Evolutionary conservation across 2,797 vertebrate genomes (phyloP), one percentile per base, ranked within the genome.

Genomic region (Falco naumanni): DNA sequence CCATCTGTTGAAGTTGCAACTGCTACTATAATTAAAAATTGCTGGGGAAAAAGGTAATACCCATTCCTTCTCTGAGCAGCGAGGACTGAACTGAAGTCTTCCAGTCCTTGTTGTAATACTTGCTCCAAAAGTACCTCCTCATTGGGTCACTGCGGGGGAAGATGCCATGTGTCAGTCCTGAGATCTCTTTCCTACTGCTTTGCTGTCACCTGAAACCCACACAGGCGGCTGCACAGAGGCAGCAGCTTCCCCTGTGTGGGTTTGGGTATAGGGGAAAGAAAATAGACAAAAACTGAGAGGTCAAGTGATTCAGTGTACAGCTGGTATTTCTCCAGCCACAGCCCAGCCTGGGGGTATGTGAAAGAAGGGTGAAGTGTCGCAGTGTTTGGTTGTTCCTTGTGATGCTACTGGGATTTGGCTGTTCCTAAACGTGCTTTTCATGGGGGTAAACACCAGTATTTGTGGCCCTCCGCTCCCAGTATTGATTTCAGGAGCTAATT

Each of bases 241-340:
- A 20, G 14, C 22, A 71, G 57, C 21, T 74, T 53, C 12, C 12
- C 10, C 43, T 65, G 7, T 1, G 13, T n/a, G 34, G 12, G 2
- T 54, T 68, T 84, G 28, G 21, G 31, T 33, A n/a, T 26, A 39
- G 2, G 13, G 20, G 11, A 47, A 78, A 61, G 28, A 85, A 76
- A 57, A 47, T 0, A 70, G 26, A 39, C 12, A 45, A 50, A 45
- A 69, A 19, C 6, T 54, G 57, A 63, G n/a, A 60, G 61, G 25
- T 10, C 7, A 56, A 34, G 8, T 12, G 7, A n/a, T 74, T 74
- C 4, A 39, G 24, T 25, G 37, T 75, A 60, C 2, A 47, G 31
- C 17, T 77, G 48, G 2, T 18, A 7, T 2, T 0, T 2, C 37
- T 80, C 48, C 0, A 3, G 39, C 31, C n/a, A 25, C 5, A 54